A percentile compares a stretch with the other conserved stretches of the same genome.
Conservation (phyloP, 1,140 invertebrate genomes). For the Uloborus diversus region DNA sequence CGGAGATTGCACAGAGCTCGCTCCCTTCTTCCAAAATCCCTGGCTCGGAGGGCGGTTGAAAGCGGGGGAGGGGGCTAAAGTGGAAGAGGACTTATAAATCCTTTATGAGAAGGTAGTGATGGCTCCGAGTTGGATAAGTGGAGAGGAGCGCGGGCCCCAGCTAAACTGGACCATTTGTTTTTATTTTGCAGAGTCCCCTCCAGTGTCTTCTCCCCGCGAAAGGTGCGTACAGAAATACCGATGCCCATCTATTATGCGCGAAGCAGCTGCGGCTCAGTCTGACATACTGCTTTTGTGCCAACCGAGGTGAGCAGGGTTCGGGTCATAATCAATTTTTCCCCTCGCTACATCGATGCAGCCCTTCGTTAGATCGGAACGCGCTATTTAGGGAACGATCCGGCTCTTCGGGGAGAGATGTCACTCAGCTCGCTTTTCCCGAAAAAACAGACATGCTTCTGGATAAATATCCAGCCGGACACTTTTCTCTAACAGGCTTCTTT, state of each 20-base stretch:
- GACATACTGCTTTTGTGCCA: conserved; percentile 46
- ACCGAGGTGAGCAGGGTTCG: conserved; percentile 34
- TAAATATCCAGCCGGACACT: no score
- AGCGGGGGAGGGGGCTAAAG: background rate
- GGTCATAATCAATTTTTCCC: conserved; percentile 48
- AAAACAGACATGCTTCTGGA: no score
- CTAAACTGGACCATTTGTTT: conserved; percentile 55
- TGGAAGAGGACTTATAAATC: conserved; percentile 44
- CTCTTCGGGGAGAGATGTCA: background rate
- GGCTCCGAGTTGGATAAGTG: conserved; percentile 49
- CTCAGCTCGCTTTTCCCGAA: no score
- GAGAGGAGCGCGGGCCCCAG: conserved; percentile 22
- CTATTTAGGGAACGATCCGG: background rate
- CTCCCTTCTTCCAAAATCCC: no score
- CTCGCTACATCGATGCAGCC: conserved; percentile 14
- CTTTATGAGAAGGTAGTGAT: conserved; percentile 55
- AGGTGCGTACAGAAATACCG: conserved; percentile 3
- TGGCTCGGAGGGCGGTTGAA: background rate
- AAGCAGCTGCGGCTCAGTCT: conserved; percentile 13
- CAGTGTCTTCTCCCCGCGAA: conserved; percentile 8
- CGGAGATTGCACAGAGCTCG: no score
- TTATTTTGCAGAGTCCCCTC: conserved; percentile 40
- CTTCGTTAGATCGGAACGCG: conserved; percentile 10
- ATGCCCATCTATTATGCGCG: conserved; percentile 38
- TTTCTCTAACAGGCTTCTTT: no score